Base-by-base conservation (phyloP, 2,888 invertebrate genomes). In the Camponotus fellah region DNA sequence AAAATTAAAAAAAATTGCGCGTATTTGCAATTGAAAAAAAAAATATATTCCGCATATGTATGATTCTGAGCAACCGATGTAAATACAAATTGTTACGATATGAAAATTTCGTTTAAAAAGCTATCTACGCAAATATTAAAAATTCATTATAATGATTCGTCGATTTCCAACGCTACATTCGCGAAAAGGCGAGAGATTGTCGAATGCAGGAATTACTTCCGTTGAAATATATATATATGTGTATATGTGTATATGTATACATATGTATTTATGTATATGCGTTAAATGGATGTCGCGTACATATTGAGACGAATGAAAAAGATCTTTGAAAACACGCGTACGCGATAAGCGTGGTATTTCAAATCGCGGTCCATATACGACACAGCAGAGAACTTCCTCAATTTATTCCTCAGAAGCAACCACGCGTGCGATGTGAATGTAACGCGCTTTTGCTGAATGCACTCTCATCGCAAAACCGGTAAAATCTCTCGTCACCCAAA, bases 291-390 rank as follows among this genome's bases (percentile, higher is more conserved):
- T n/a, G 40, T 46, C 1, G 71, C 40, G 60, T 8, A 21, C 56
- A 53, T 9, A 56, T 40, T 32, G 21, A 43, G 10, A 14, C 34
- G 43, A 43, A 10, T 21, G 46, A 62, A 60, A 80, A 71, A 60
- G 60, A 80, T 80, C 37, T 37, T 56, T 37, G n/a, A 34, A 80
- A 60, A 60, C 34, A 62, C 71, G 46, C 79, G 53, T 37, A 43
- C 43, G 58, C 58, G 71, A 80, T 80, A 80, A 80, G 79, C 71
- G n/a, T 34, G 71, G 26, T 60, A 80, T 80, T 80, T 80, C 79
- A 60, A 66, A 66, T 62, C 26, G 46, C 46, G 26, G 71, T 46
- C 34, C 9, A 37, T 62, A 37, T 46, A 34, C n/a, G 79, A 80
- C 46, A 69, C 2, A 6, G 49, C 46, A n/a, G 17, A n/a, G 46